Evolutionary conservation across 2,888 invertebrate genomes (phyloP).

Genomic region (Drepana falcataria): DNA sequence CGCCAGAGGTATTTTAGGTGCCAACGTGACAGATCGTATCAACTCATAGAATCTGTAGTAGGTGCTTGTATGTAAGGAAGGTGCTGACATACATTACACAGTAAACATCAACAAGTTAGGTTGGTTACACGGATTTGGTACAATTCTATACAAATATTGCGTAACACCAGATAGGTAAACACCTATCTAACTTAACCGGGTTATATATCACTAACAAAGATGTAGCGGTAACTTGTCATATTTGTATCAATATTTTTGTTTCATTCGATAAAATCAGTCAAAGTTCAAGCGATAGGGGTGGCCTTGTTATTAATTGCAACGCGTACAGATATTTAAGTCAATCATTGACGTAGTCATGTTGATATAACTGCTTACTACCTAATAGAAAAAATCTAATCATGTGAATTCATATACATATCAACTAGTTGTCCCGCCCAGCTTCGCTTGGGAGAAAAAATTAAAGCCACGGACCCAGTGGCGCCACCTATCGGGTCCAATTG

Average conservation of each 20-base stretch:
- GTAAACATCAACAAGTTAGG: conserved; percentile 1
- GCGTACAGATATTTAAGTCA: conserved; percentile 10
- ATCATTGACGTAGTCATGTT: neutral
- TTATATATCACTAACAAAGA: conserved; percentile 33
- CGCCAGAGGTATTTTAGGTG: no score
- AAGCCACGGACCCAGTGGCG: no score
- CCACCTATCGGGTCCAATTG: no score
- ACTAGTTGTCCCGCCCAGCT: no score
- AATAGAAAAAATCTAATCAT: no score
- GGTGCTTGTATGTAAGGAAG: neutral
- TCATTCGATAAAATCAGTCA: conserved; percentile 49
- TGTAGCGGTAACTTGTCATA: conserved; percentile 20
- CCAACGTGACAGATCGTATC: no score
- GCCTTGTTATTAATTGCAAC: conserved; percentile 48
- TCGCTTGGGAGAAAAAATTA: no score
- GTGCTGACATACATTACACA: neutral
- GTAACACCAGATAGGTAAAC: conserved; percentile 18
- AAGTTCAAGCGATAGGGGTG: conserved; percentile 53
- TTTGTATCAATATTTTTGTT: conserved; percentile 59
- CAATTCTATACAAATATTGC: conserved; percentile 25
- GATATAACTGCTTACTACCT: no score
- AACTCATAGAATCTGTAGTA: no score
- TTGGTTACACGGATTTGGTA: conserved; percentile 1
- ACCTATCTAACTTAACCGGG: conserved; percentile 29
- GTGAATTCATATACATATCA: no score